Percentiles rank a stretch among this genome's conserved stretches.
Evolutionary conservation across 1,140 invertebrate species (phyloP).

Genomic region (Lasaia peninsularis): DNA sequence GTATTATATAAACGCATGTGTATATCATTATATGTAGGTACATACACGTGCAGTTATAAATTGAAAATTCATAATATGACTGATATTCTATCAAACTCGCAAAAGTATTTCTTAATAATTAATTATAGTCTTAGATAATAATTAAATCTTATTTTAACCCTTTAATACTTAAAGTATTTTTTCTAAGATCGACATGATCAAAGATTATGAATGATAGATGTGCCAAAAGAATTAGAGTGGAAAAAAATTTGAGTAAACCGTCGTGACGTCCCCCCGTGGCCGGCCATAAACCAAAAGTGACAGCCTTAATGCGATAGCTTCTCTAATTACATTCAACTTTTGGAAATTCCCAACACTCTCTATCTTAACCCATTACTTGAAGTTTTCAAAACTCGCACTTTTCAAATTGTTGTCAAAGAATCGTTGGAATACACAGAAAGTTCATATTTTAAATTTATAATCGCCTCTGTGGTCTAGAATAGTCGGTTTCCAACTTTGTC

Average conservation of each 20-base stretch:
- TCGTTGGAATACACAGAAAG: background rate
- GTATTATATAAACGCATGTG: no score
- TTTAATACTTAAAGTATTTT: background rate
- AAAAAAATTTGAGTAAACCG: background rate
- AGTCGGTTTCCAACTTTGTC: no score
- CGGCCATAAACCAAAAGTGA: constrained; percentile 6
- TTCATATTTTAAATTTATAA: background rate
- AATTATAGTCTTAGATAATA: no score
- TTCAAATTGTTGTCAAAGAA: constrained; percentile 7
- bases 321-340: constrained; percentile 8
- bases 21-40: no score
- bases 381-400: constrained; percentile 8
- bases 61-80: no score
- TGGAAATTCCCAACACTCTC: constrained; percentile 9
- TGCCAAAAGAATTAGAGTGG: background rate
- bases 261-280: background rate
- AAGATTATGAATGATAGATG: constrained; percentile 1
- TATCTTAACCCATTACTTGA: constrained; percentile 5
- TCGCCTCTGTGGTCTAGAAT: no score
- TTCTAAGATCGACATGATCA: background rate
- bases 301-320: constrained; percentile 5
- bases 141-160: background rate
- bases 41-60: no score
- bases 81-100: no score
- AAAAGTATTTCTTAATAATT: no score